Evolutionary conservation across 2,888 invertebrate genomes (phyloP), one percentile per base, ranked within the genome.

Genomic region (Limnephilus rhombicus): DNA sequence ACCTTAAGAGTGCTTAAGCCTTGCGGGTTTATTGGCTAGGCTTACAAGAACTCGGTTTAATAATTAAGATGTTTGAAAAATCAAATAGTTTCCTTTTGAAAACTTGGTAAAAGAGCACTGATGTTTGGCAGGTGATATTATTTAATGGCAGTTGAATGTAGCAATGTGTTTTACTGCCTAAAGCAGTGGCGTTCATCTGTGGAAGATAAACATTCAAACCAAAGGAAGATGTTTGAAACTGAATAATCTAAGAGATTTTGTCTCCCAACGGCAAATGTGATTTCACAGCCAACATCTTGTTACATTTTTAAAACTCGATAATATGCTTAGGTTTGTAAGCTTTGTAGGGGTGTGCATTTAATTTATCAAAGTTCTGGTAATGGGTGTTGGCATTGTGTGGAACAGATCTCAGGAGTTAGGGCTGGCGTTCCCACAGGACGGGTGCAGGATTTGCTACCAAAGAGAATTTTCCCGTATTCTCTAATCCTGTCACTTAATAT

Each of bases 341-440:
- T 68, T 68, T 18, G 18, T 68, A 68, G 68, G 24, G 11, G 2
- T 68, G 4, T 68, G 68, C 24, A 68, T 68, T 68, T 68, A 4
- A 5, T 68, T 68, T 68, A 24, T 68, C 24, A 68, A 68, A 24
- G 18, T 68, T 24, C 24, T 24, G 68, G n/a, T 68, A 68, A 68
- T 9, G 68, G 68, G 24, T n/a, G 37, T 83, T n/a, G 37, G 18
- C 83, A 12, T 82, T 82, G 29, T 12, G 18, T 82, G 29, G 13
- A 85, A 24, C 85, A 86, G 86, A 86, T 86, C 86, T 86, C 86
- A 86, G 37, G 83, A 37, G 68, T 83, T 83, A 37, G 83, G 83
- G 37, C 83, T 41, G 37, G 83, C 37, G 34, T 82, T 82, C 29
- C n/a, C 45, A 45, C 45, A 45, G 24, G 24, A 12, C 34, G 2